These are phyloP conservation scores for Drosophila murphyi DNA, from an alignment of 1,140 invertebrate species.

Conservation along the genomic window DNA sequence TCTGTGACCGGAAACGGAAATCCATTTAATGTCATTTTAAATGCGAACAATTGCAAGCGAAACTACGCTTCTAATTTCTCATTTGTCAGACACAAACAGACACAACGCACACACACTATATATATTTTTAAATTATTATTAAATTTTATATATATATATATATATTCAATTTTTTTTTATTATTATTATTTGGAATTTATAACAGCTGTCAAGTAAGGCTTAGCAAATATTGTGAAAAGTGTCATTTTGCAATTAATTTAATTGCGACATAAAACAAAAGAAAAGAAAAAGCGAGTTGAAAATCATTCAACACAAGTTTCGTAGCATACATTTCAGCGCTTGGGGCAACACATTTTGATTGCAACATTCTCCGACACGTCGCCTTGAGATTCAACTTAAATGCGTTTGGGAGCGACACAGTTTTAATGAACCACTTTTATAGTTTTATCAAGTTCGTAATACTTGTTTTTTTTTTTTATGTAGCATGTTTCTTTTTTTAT, in stretches of 20 bases:
- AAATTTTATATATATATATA: neutral
- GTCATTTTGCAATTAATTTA: conserved; percentile 7
- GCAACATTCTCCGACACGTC: neutral
- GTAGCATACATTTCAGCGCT: conserved; percentile 28
- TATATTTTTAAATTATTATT: conserved; percentile 4
- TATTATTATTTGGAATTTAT: conserved; percentile 5
- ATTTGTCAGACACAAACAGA: conserved; percentile 13
- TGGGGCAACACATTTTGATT: neutral
- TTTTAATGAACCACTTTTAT: neutral
- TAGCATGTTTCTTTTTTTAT: neutral
- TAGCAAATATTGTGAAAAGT: conserved; percentile 9
- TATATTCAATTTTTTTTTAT: neutral
- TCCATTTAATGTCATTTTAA: conserved; percentile 50
- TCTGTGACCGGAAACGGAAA: conserved; percentile 59
- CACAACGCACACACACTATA: conserved; percentile 2
- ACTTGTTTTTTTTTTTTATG: neutral
- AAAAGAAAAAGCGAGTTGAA: neutral
- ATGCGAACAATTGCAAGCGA: conserved; percentile 26
- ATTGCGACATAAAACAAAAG: neutral
- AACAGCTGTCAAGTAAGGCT: conserved; percentile 38
- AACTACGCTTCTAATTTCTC: conserved; percentile 49
- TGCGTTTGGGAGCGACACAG: neutral
- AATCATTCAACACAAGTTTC: neutral
- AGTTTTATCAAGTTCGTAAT: neutral
- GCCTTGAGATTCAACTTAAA: neutral